phyloP scores from a whole-genome alignment of 2,888 invertebrate species.

The Apamea crenata region DNA sequence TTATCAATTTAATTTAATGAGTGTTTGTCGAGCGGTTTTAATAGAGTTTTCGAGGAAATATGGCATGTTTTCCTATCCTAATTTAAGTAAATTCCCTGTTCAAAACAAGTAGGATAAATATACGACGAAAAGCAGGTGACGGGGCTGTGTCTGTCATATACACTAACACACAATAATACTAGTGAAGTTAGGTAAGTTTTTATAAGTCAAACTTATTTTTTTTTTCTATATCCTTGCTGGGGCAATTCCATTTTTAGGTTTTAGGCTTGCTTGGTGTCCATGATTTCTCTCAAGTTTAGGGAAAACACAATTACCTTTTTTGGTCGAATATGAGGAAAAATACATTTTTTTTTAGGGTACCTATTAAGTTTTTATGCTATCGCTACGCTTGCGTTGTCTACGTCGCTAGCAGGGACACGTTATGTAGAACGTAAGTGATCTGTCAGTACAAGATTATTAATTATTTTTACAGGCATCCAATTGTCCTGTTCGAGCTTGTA shows the following conservation, averaged over 20 bases:
- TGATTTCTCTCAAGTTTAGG: conserved; percentile 6
- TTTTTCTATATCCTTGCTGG: not conserved
- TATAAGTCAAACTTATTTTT: not conserved
- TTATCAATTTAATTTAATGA: conserved; percentile 68
- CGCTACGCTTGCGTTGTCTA: conserved; percentile 50
- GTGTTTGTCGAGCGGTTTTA: conserved; percentile 36
- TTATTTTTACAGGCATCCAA: conserved; percentile 67
- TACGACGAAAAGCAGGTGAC: conserved; percentile 5
- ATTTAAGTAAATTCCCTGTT: conserved; percentile 39
- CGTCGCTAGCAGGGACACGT: conserved; percentile 68
- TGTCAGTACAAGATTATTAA: conserved; percentile 68
- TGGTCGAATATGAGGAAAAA: not conserved
- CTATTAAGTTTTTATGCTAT: conserved; percentile 36
- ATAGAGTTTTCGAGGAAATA: conserved; percentile 56
- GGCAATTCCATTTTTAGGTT: not conserved
- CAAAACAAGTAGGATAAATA: conserved; percentile 18
- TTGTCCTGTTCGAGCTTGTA: conserved; percentile 43
- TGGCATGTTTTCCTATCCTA: conserved; percentile 24
- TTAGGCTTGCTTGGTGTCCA: not conserved
- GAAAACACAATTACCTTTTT: not conserved
- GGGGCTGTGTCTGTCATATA: not conserved
- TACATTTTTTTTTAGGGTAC: not conserved
- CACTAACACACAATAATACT: too few species aligned
- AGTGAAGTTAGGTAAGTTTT: not conserved
- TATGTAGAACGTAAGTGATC: conserved; percentile 62